Percentiles rank a stretch among this genome's conserved stretches.
Conservation (phyloP, 2,113 vertebrate genomes). For the Apodemus sylvaticus region DNA sequence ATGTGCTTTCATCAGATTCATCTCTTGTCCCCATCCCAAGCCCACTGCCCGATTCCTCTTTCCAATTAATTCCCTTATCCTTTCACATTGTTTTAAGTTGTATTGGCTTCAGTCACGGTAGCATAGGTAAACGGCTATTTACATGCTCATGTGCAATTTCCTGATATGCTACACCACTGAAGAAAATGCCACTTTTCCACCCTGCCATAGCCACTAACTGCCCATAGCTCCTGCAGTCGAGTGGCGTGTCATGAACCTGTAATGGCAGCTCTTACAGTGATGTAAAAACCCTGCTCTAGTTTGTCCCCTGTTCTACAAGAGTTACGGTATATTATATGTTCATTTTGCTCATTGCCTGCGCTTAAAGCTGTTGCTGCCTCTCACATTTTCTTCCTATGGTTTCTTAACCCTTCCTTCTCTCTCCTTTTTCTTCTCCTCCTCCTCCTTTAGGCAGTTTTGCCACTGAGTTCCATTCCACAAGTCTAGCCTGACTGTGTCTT, state of each 20-base stretch:
- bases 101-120: too few relatives aligned
- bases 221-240: neutral
- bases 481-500: neutral
- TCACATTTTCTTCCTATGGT: neutral
- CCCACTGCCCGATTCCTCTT: too few relatives aligned
- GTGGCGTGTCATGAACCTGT: neutral
- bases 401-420: too few relatives aligned
- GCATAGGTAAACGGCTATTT: neutral
- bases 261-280: neutral
- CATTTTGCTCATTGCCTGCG: neutral
- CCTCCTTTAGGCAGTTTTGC: neutral
- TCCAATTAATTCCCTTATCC: neutral
- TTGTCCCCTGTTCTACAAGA: neutral
- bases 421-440: neutral
- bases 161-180: neutral
- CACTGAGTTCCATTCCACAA: neutral
- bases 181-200: neutral
- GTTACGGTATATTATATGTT: rapidly evolving
- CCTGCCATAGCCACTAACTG: neutral
- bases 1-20: neutral
- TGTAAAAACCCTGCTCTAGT: neutral
- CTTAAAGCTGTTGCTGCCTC: neutral
- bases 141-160: neutral
- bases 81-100: too few relatives aligned
- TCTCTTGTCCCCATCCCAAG: neutral